Evolutionary conservation across 2,113 vertebrate genomes (phyloP).

Genomic region (Peromyscus leucopus): DNA sequence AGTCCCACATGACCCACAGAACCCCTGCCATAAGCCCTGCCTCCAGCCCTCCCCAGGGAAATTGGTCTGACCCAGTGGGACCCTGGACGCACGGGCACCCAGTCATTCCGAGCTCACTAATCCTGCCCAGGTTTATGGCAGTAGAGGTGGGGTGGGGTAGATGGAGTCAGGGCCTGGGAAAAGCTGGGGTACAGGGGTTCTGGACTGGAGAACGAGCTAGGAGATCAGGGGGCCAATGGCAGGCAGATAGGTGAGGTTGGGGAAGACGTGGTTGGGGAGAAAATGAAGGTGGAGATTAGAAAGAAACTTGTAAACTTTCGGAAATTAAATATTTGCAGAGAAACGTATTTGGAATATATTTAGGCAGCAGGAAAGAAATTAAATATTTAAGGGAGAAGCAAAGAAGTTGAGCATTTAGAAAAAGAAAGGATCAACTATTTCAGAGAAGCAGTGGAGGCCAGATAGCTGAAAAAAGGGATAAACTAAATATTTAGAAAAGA

Average conservation of each 20-base stretch:
- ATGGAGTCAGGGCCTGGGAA: neutral
- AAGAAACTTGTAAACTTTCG: constrained; percentile 52
- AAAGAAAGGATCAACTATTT: constrained; percentile 64
- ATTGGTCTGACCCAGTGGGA: neutral
- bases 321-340: constrained; percentile 74
- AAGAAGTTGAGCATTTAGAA: constrained; percentile 44
- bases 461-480: constrained; percentile 37
- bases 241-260: neutral
- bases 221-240: neutral
- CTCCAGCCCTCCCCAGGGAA: neutral
- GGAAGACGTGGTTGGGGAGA: neutral
- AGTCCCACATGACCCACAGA: constrained; percentile 26
- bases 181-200: neutral
- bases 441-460: constrained; percentile 35
- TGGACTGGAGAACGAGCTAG: neutral
- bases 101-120: constrained; percentile 78
- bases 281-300: neutral
- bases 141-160: neutral
- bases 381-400: constrained; percentile 66
- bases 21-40: neutral
- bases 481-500: constrained; percentile 56
- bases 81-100: neutral
- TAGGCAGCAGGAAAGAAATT: constrained; percentile 64
- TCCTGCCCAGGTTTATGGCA: constrained; percentile 54
- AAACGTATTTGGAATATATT: constrained; percentile 65